Base-by-base conservation (phyloP, 1,140 invertebrate species). In the Marisa cornuarietis region DNA sequence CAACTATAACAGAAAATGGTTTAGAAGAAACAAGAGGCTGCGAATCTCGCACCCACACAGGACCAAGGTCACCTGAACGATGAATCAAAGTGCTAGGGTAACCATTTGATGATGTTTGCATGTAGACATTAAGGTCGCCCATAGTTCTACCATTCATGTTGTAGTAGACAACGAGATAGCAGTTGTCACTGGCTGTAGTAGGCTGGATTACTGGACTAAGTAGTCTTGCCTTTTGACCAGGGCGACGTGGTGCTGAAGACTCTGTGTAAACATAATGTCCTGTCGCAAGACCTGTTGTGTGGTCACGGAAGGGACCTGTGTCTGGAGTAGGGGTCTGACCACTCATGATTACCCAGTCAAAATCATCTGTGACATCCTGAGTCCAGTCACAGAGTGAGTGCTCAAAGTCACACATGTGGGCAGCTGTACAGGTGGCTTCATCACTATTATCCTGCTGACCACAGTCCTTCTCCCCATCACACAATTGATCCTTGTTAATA, bases 261-360 rank as follows among this genome's bases (percentile, higher is more conserved):
- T 96, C 95, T 61, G 95, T 94, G 86, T 95, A 96, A 90, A 96
- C 93, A 82, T 87, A 91, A 24, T 87, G 81, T 31, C 88, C 88
- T 72, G 84, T 80, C n/a, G 72, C 69, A 4, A 86, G 69, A 20
- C 71, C 78, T 58, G 81, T 81, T 4, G 95, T 96, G 84, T 96
- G 95, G 87, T 96, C 95, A 83, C 91, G 92, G 5, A 92, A 92
- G 0, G 95, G 95, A 11, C 95, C 95, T 0, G 95, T 96, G 13
- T 92, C 91, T 0, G 92, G 18, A 5, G 84, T 76, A 42, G 78
- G 54, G n/a, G 86, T 87, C 10, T 82, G 73, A 4, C 92, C 93
- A 11, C n/a, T 26, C 16, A 24, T 65, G 22, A 18, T 26, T 49
- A 42, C 31, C 95, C 95, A 96, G 83, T 96, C 94, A 85, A 96